Percentiles rank a stretch among this genome's conserved stretches.
Conservation (phyloP, 35 echinoderm and acorn worm species). For the Diadema setosum region DNA sequence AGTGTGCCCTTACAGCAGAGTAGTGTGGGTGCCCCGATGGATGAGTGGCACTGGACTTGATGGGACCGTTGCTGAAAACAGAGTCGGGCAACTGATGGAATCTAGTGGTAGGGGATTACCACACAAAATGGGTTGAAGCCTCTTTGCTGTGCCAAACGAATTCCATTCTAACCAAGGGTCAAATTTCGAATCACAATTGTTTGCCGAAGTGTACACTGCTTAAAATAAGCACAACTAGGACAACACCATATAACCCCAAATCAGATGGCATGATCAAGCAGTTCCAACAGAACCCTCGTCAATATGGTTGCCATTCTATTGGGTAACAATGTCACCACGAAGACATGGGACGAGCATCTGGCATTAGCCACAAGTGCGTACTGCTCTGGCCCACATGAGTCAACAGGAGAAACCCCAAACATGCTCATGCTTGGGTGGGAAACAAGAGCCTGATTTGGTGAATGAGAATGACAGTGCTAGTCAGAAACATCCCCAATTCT, state of each 20-base stretch:
- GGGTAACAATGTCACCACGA: not conserved
- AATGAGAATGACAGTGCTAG: too few relatives aligned
- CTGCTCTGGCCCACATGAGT: not conserved
- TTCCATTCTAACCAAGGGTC: slow-evolving; percentile 35
- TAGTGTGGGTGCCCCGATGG: not conserved
- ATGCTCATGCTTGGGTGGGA: slow-evolving; percentile 26
- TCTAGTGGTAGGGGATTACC: slow-evolving; percentile 34
- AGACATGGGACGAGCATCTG: slow-evolving; percentile 11
- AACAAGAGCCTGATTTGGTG: too few relatives aligned
- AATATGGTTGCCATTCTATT: not conserved
- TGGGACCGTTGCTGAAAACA: slow-evolving; percentile 47
- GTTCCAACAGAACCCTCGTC: not conserved
- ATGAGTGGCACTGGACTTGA: not conserved
- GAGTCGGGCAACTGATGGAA: slow-evolving; percentile 19
- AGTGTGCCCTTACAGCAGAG: slow-evolving; percentile 43
- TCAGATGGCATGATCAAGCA: not conserved
- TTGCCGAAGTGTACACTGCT: slow-evolving; percentile 8
- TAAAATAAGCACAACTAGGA: not conserved
- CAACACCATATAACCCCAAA: slow-evolving; percentile 15
- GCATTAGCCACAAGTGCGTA: not conserved
- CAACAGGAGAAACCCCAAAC: not conserved
- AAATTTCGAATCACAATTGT: slow-evolving; percentile 19
- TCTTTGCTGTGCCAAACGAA: slow-evolving; percentile 23
- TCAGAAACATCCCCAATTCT: too few relatives aligned
- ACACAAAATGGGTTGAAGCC: slow-evolving; percentile 57